Conservation (phyloP, 2,113 vertebrate genomes). For the Emydocephalus ijimae region DNA sequence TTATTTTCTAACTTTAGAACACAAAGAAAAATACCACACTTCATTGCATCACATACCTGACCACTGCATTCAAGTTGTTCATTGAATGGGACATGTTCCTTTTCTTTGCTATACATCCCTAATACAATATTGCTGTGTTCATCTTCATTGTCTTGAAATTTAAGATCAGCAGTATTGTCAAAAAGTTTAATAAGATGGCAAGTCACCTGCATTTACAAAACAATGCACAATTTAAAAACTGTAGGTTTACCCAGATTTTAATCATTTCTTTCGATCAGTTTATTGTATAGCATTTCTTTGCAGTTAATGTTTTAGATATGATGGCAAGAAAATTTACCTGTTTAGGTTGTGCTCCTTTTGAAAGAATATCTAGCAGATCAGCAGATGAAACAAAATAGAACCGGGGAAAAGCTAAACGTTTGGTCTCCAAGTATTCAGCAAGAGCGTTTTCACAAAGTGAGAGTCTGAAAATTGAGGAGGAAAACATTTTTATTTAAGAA, state of each 20-base stretch:
- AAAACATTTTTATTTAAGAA: background rate
- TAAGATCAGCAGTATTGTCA: conserved; percentile 73
- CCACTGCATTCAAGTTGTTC: conserved; percentile 63
- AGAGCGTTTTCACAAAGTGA: conserved; percentile 80
- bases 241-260: background rate
- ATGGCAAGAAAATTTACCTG: conserved; percentile 64
- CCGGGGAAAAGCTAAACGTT: conserved; percentile 71
- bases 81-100: conserved; percentile 71
- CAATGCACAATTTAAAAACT: conserved; percentile 5
- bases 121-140: conserved; percentile 57
- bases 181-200: conserved; percentile 76
- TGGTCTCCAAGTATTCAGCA: conserved; percentile 78
- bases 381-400: conserved; percentile 81
- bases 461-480: conserved; percentile 60
- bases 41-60: conserved; percentile 61
- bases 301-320: background rate
- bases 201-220: conserved; percentile 66
- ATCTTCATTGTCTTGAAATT: conserved; percentile 64
- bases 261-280: background rate
- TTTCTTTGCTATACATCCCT: conserved; percentile 81
- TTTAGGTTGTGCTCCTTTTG: conserved; percentile 73
- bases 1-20: background rate
- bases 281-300: conserved; percentile 8
- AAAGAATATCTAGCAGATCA: conserved; percentile 81
- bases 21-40: background rate